Evolutionary conservation across 2,888 invertebrate genomes (phyloP), one percentile per base, ranked within the genome.

Genomic region (Achlya flavicornis): DNA sequence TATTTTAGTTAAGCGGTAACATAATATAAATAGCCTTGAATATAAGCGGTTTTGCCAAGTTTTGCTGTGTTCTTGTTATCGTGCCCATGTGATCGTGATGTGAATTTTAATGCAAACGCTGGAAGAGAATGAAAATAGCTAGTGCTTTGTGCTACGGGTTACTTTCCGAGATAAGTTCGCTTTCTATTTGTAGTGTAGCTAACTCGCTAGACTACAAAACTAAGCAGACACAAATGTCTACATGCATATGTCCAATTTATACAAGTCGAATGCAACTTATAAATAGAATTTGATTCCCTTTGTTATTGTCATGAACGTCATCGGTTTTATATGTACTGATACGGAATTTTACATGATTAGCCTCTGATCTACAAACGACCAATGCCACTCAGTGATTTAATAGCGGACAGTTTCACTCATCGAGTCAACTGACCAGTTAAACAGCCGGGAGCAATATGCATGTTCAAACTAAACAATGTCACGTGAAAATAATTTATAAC

Each of bases 31-130:
- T 53, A 53, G 48, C 48, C 48, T 48, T 48, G 48, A 48, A 48
- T n/a, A 48, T 48, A 48, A 19, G 53, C 53, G 53, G 53, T 53
- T 53, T 53, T 53, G 53, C 3, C 0, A 6, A 19, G 53, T 53
- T 53, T 53, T 53, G 53, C 3, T 7, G 12, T 60, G 43, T 14
- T 41, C 41, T 41, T 41, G 16, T 19, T 43, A 41, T 41, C 33
- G 33, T 35, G 58, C 38, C 35, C 16, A 59, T 38, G 38, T 59
- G 38, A 59, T 19, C 60, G 60, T 60, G 60, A 60, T 60, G 41
- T 60, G 41, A 41, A 60, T 60, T 41, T 60, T 10, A 60, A 60
- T 60, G 41, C 60, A 41, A 12, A 41, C 19, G 5, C 60, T 43
- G 19, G 43, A 59, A 59, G 58, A n/a, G 16, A 16, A 26, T 60